Percentiles rank a stretch among this genome's conserved stretches.
phyloP scores from a whole-genome alignment of 1,140 invertebrate genomes.

The Tetragonula clypearis region DNA sequence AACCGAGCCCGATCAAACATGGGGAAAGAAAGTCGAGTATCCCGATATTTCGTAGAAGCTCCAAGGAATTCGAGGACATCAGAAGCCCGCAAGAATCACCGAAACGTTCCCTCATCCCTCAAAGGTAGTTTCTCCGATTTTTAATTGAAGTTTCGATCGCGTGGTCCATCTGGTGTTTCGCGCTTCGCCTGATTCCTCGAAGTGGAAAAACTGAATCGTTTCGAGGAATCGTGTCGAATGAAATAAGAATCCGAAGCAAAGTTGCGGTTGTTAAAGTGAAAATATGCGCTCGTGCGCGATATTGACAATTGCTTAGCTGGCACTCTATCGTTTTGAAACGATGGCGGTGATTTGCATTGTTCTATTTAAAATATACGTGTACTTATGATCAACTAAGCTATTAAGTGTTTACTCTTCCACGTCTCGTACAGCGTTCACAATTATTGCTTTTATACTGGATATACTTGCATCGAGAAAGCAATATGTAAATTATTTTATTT shows the following conservation, averaged over 20 bases:
- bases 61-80: constrained; percentile 79
- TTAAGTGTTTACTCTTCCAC: no score
- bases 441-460: no score
- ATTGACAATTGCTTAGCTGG: background rate
- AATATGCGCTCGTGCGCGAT: background rate
- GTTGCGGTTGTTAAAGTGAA: background rate
- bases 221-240: background rate
- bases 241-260: background rate
- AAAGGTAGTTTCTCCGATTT: constrained; percentile 62
- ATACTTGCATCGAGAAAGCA: no score
- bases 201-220: no score
- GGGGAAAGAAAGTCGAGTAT: constrained; percentile 78
- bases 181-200: no score
- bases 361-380: background rate
- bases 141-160: background rate
- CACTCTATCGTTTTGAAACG: background rate
- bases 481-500: no score
- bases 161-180: no score
- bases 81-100: constrained; percentile 76
- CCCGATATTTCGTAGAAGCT: constrained; percentile 76
- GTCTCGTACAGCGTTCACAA: no score
- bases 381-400: background rate
- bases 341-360: background rate
- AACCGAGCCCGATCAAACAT: constrained; percentile 68
- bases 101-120: constrained; percentile 78